Conservation (phyloP, 2,888 invertebrate species). For the Bombylius discolor region DNA sequence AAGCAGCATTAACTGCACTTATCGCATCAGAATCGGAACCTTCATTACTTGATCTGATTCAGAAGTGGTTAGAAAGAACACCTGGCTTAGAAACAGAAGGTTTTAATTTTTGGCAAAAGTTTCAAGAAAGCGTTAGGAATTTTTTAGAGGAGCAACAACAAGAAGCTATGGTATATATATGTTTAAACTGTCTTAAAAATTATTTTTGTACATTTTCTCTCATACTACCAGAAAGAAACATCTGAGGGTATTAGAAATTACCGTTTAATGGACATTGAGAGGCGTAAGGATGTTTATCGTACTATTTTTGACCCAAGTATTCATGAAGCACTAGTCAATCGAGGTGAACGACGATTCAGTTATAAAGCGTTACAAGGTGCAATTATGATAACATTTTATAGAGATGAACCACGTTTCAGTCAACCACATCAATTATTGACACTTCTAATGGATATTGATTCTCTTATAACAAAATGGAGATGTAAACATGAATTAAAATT, state of each 20-base stretch:
- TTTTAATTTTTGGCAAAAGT: slow-evolving; percentile 93
- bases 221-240: slow-evolving; percentile 40
- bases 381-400: slow-evolving; percentile 93
- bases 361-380: slow-evolving; percentile 92
- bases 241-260: slow-evolving; percentile 50
- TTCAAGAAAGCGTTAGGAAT: slow-evolving; percentile 55
- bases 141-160: slow-evolving; percentile 57
- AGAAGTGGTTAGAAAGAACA: slow-evolving; percentile 88
- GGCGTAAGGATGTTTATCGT: slow-evolving; percentile 71
- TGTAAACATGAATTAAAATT: slow-evolving; percentile 43
- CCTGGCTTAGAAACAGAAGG: slow-evolving; percentile 76
- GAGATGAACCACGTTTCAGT: slow-evolving; percentile 94
- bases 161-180: slow-evolving; percentile 37
- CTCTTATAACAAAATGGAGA: slow-evolving; percentile 96
- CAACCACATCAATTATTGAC: slow-evolving; percentile 93
- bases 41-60: slow-evolving; percentile 71
- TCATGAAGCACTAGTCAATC: slow-evolving; percentile 68
- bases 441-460: slow-evolving; percentile 94
- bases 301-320: slow-evolving; percentile 76
- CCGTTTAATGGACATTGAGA: slow-evolving; percentile 59
- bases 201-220: too few species aligned
- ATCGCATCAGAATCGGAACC: slow-evolving; percentile 70
- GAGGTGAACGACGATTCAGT: slow-evolving; percentile 64
- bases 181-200: neutral
- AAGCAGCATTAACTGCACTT: slow-evolving; percentile 43